A percentile compares a stretch with the other conserved stretches of the same genome.
Evolutionary conservation across 2,888 invertebrate genomes (phyloP).

Genomic region (Exocentrus adspersus): DNA sequence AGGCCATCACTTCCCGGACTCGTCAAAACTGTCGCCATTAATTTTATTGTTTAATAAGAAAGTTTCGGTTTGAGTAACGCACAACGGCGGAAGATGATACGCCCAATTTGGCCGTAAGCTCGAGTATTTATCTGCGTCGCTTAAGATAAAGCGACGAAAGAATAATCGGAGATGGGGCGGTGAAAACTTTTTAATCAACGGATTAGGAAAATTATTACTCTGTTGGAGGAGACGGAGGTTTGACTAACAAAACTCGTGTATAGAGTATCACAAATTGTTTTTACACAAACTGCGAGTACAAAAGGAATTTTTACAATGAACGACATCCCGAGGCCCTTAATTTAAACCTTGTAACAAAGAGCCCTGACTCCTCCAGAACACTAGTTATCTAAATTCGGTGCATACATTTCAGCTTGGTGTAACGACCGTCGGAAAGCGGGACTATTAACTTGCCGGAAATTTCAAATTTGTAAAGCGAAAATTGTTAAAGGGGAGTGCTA

Average conservation of each 20-base stretch:
- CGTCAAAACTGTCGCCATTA: slow-evolving; percentile 52
- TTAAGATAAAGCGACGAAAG: slow-evolving; percentile 19
- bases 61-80: slow-evolving; percentile 42
- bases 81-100: slow-evolving; percentile 40
- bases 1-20: slow-evolving; percentile 40
- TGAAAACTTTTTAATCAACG: no score
- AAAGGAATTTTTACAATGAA: no score
- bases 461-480: slow-evolving; percentile 12
- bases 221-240: no score
- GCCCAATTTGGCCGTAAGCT: slow-evolving; percentile 36
- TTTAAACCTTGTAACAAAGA: no score
- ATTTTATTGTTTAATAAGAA: slow-evolving; percentile 54
- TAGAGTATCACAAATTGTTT: no score
- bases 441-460: slow-evolving; percentile 33
- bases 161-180: no score
- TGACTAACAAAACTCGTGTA: no score
- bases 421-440: slow-evolving; percentile 29
- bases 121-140: slow-evolving; percentile 26
- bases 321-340: no score
- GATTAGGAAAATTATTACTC: no score
- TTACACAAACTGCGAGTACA: no score
- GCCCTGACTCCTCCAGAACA: slow-evolving; percentile 27
- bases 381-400: slow-evolving; percentile 28
- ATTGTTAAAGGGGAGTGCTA: background rate
- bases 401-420: slow-evolving; percentile 31